Percentiles rank a stretch among this genome's conserved stretches.
phyloP scores from a whole-genome alignment of 2,888 invertebrate species.

The Tinea semifulvella region DNA sequence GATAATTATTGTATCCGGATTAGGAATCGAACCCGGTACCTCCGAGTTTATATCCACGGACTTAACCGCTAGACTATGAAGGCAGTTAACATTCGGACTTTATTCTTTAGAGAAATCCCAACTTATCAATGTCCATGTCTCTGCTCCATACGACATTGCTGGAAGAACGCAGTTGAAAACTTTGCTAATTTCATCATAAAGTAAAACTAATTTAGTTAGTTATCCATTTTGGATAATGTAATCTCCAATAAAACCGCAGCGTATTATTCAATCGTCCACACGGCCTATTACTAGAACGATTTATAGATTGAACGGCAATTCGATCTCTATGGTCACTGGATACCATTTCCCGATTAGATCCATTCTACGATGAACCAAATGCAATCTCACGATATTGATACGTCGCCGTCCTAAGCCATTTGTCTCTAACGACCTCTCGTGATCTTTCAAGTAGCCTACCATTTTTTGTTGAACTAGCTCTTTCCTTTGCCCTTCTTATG shows the following conservation, averaged over 20 bases:
- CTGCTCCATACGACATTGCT: no score
- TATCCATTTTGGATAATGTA: neutral
- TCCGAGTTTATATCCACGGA: no score
- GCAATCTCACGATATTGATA: slow-evolving; percentile 11
- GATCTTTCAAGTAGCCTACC: slow-evolving; percentile 5
- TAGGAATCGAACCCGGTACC: no score
- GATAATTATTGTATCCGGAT: no score
- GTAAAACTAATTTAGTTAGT: neutral
- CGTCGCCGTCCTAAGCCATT: slow-evolving; percentile 3
- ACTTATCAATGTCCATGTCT: no score
- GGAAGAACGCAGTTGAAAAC: no score
- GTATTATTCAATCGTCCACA: slow-evolving; percentile 4
- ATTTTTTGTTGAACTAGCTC: slow-evolving; percentile 5
- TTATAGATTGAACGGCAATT: slow-evolving; percentile 9
- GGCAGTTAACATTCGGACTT: no score
- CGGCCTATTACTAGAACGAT: slow-evolving; percentile 1
- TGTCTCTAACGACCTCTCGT: slow-evolving; percentile 11
- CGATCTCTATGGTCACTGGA: slow-evolving; percentile 4
- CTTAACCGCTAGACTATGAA: no score
- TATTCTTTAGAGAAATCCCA: no score
- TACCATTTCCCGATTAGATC: slow-evolving; percentile 7
- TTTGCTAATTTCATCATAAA: neutral
- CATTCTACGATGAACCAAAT: slow-evolving; percentile 8
- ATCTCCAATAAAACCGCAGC: slow-evolving; percentile 1
- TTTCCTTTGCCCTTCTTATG: neutral